These are phyloP conservation scores for Salvator merianae DNA, from an alignment of 2,113 vertebrate genomes.

Conservation along the genomic window DNA sequence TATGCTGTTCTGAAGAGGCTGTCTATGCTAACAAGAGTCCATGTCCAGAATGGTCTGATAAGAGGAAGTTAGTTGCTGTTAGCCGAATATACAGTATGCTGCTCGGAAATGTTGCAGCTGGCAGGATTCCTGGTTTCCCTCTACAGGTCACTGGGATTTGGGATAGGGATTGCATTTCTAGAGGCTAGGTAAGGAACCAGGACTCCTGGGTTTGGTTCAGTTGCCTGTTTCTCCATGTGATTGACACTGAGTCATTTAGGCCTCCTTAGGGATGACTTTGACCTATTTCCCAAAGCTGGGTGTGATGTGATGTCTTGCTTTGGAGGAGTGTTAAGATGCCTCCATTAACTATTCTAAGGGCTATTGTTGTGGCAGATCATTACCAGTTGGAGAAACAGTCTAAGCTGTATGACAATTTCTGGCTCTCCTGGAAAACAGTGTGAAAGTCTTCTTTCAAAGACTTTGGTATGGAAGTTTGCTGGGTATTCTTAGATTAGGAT, in stretches of 20 bases:
- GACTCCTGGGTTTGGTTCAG: not conserved
- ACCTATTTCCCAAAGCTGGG: not conserved
- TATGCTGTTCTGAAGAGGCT: not conserved
- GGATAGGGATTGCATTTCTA: not conserved
- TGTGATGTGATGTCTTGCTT: not conserved
- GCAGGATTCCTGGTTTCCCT: not conserved
- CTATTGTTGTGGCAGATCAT: not conserved
- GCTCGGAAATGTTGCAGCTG: not conserved
- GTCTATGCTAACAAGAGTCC: not conserved
- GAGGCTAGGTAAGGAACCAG: not conserved
- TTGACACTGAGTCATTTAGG: not conserved
- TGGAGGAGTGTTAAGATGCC: not conserved
- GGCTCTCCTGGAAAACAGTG: not conserved
- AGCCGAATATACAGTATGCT: not conserved
- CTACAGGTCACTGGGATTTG: not conserved
- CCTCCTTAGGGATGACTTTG: not conserved
- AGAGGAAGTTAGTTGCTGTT: not conserved
- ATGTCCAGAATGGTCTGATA: not conserved
- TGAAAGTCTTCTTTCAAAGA: not conserved
- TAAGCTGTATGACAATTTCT: not conserved
- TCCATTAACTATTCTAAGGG: not conserved
- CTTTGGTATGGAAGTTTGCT: not conserved
- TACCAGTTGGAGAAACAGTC: not conserved
- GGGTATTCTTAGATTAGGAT: not conserved
- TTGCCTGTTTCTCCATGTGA: not conserved